phyloP scores from a whole-genome alignment of 2,888 invertebrate species.

The Aporophyla lueneburgensis region DNA sequence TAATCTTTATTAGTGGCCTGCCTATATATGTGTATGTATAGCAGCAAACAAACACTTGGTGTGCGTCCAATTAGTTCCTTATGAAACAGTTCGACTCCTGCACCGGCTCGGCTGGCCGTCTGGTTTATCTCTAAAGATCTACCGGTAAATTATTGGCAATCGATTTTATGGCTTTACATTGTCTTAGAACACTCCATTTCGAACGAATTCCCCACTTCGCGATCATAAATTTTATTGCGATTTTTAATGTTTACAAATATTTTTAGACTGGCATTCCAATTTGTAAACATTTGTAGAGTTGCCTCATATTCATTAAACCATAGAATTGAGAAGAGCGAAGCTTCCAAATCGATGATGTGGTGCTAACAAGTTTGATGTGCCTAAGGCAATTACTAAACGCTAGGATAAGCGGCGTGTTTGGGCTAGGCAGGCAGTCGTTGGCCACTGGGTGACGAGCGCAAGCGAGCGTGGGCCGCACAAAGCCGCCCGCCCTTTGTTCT shows the following conservation, averaged over 20 bases:
- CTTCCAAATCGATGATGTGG: constrained; percentile 14
- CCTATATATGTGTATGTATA: background rate
- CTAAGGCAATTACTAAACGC: constrained; percentile 23
- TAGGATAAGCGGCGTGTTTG: constrained; percentile 32
- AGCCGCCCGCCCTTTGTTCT: constrained; percentile 78
- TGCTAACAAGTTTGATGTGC: constrained; percentile 15
- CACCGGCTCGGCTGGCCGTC: constrained; percentile 38
- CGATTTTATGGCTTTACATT: constrained; percentile 71
- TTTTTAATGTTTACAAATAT: constrained; percentile 36
- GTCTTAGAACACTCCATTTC: constrained; percentile 64
- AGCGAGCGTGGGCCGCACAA: constrained; percentile 64
- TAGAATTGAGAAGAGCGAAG: background rate
- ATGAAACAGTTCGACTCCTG: constrained; percentile 44
- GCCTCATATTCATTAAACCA: background rate
- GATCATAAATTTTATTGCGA: constrained; percentile 56
- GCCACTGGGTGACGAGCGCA: constrained; percentile 43
- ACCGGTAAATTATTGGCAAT: constrained; percentile 71
- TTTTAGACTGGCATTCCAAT: constrained; percentile 22
- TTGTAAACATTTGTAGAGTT: constrained; percentile 16
- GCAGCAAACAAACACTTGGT: constrained; percentile 25
- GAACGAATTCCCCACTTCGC: constrained; percentile 48
- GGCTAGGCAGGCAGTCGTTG: constrained; percentile 32
- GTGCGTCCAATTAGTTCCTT: constrained; percentile 35
- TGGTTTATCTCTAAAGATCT: constrained; percentile 61
- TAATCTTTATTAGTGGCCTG: constrained; percentile 35